Evolutionary conservation across 2,113 vertebrate genomes (phyloP), one percentile per base, ranked within the genome.

Genomic region (Dinomys branickii): DNA sequence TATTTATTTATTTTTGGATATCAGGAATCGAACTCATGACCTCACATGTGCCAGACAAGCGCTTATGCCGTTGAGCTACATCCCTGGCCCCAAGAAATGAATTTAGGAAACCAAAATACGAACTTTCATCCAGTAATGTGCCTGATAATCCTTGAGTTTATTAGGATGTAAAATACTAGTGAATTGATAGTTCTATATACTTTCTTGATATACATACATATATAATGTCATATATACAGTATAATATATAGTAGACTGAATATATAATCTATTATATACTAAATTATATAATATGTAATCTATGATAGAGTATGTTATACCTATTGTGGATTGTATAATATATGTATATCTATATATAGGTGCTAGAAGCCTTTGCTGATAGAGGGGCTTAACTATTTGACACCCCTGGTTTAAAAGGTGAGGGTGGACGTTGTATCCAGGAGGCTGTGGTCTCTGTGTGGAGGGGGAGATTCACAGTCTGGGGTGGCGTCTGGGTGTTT

Each of bases 331-430:
- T 11, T 69, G 7, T 69, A 7, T 38, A 38, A 38, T 73, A 73
- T 24, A 35, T 67, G 33, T 67, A 17, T 17, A 73, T 41, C 20
- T 75, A 75, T 75, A 26, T 10, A 41, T 24, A 41, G 24, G 8
- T 47, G 14, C 52, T 20, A 16, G 58, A n/a, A 71, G 30, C 50
- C 24, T 67, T 75, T 54, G 35, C 41, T 9, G 41, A 22, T 44
- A 13, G 7, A n/a, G 26, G 12, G 73, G 28, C 3, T 0, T 3
- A 56, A 77, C 20, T 10, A 24, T 12, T 19, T 44, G 33, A 77
- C 17, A 13, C 22, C 63, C 20, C 35, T 3, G 4, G 17, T 52
- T 50, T 28, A 78, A 22, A 5, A 20, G 0, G 0, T 28, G 24
- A 65, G 50, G 20, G 6, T 20, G 65, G 33, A 17, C 24, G 2